Percentiles rank a stretch among this genome's conserved stretches.
Conservation (phyloP, 2,797 vertebrate genomes). For the Fistularia tabacaria region DNA sequence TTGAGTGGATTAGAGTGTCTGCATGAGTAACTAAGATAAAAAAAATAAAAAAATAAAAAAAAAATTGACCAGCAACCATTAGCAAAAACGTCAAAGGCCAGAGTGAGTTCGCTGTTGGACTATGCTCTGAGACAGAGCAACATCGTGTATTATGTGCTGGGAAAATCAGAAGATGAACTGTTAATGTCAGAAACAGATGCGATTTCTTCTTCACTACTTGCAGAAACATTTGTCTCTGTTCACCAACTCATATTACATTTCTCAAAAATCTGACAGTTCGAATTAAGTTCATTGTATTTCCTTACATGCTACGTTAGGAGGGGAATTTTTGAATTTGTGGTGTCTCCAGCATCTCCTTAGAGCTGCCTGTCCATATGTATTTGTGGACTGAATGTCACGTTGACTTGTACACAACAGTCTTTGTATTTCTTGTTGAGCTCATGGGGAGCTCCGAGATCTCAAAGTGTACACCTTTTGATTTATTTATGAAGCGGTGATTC, state of each 20-base stretch:
- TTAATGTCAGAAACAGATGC: slow-evolving; percentile 48
- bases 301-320: neutral
- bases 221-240: slow-evolving; percentile 8
- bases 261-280: slow-evolving; percentile 16
- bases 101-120: slow-evolving; percentile 22
- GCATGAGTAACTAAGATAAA: neutral
- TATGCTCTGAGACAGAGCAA: neutral
- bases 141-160: slow-evolving; percentile 20
- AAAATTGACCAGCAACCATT: neutral
- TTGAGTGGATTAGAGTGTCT: neutral
- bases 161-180: too few species aligned
- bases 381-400: slow-evolving; percentile 18
- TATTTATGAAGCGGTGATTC: slow-evolving; percentile 60
- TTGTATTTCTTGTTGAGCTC: slow-evolving; percentile 36
- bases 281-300: slow-evolving; percentile 7
- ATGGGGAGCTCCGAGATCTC: slow-evolving; percentile 26
- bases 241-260: slow-evolving; percentile 11
- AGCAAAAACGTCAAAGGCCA: slow-evolving; percentile 16
- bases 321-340: slow-evolving; percentile 19
- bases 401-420: slow-evolving; percentile 40
- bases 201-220: slow-evolving; percentile 13
- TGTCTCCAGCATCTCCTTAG: slow-evolving; percentile 1
- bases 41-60: slow-evolving; percentile 1
- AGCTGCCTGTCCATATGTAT: slow-evolving; percentile 26
- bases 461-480: slow-evolving; percentile 48